These are phyloP conservation scores for Acanthoscelides obtectus DNA, from an alignment of 2,888 invertebrate species.

Conservation along the genomic window DNA sequence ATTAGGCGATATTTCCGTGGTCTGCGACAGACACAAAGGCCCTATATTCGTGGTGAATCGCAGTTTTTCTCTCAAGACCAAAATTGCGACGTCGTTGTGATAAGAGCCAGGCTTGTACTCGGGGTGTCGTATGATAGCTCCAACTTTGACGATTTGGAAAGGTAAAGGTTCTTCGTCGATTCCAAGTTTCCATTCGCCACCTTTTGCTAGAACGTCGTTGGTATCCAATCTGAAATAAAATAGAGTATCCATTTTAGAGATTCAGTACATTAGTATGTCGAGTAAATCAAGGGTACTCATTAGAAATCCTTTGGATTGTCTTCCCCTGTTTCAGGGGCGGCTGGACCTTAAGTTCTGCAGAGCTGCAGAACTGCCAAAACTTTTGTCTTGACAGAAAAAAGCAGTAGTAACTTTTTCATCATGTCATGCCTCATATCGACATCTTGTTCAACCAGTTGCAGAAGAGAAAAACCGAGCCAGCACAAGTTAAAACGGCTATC, in stretches of 20 bases:
- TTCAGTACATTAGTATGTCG: not conserved
- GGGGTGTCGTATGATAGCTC: slow-evolving; percentile 67
- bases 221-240: slow-evolving; percentile 53
- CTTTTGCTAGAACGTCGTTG: slow-evolving; percentile 68
- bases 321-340: too few species aligned
- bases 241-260: not conserved
- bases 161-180: slow-evolving; percentile 75
- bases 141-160: slow-evolving; percentile 71
- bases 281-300: too few species aligned
- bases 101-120: slow-evolving; percentile 57
- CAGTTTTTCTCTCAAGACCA: slow-evolving; percentile 61
- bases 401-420: too few species aligned
- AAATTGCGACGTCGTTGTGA: slow-evolving; percentile 66
- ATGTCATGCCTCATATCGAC: too few species aligned
- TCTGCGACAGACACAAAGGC: slow-evolving; percentile 64
- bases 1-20: slow-evolving; percentile 54
- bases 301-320: too few species aligned
- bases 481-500: too few species aligned
- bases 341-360: too few species aligned
- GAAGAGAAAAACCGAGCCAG: too few species aligned
- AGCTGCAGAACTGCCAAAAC: too few species aligned
- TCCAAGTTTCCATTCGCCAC: slow-evolving; percentile 80
- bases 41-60: slow-evolving; percentile 67
- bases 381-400: too few species aligned
- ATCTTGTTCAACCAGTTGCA: too few species aligned